These are phyloP conservation scores for Pampusana beccarii DNA, from an alignment of 2,113 vertebrate species.

Conservation along the genomic window DNA sequence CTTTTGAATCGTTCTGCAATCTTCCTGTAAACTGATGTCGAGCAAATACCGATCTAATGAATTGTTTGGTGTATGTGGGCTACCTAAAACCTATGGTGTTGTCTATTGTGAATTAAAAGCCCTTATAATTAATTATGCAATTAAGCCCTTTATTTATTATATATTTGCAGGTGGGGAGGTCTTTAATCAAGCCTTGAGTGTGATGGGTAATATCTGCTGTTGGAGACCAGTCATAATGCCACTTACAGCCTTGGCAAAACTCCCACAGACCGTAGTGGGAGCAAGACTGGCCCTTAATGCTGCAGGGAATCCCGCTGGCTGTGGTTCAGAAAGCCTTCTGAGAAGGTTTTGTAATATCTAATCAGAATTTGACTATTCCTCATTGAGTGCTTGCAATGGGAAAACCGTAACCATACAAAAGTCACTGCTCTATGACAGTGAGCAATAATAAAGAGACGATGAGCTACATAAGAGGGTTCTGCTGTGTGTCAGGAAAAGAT, in stretches of 20 bases:
- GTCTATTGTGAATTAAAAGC: constrained; percentile 46
- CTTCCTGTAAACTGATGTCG: background rate
- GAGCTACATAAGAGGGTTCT: background rate
- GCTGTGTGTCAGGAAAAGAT: background rate
- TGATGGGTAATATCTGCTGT: constrained; percentile 47
- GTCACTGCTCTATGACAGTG: background rate
- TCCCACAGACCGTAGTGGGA: constrained; percentile 50
- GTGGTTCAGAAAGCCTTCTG: constrained; percentile 56
- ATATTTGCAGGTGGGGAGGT: constrained; percentile 49
- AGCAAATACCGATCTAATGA: background rate
- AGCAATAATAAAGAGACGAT: background rate
- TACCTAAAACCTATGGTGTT: constrained; percentile 68
- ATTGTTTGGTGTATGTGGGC: background rate
- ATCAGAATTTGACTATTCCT: constrained; percentile 34
- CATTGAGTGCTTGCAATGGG: background rate
- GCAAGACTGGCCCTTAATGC: constrained; percentile 50
- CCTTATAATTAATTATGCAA: constrained; percentile 58
- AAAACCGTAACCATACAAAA: background rate
- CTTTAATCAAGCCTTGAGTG: constrained; percentile 54
- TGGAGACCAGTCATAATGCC: constrained; percentile 54
- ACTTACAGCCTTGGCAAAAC: constrained; percentile 52
- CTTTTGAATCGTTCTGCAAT: background rate
- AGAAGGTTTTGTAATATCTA: constrained; percentile 60
- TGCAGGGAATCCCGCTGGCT: constrained; percentile 55
- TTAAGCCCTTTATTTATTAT: constrained; percentile 66